These are phyloP conservation scores for Gryon sp. DNA, from an alignment of 1,140 invertebrate species.

Conservation along the genomic window DNA sequence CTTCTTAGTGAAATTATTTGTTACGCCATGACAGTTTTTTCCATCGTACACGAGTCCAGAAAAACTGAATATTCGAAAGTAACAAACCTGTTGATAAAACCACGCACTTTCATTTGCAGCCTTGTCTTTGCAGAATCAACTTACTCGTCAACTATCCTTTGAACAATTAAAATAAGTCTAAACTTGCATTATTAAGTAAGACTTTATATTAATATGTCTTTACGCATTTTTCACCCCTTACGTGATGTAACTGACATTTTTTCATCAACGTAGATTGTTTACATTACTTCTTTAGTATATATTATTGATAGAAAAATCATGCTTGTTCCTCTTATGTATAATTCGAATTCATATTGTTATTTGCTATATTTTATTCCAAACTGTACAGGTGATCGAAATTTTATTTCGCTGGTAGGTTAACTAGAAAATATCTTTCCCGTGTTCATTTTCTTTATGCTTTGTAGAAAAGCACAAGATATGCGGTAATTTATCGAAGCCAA, in stretches of 20 bases:
- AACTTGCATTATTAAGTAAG: too few species aligned
- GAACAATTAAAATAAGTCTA: conserved; percentile 77
- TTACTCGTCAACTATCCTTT: conserved; percentile 45
- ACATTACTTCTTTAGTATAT: too few species aligned
- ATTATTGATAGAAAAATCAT: too few species aligned
- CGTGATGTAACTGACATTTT: too few species aligned
- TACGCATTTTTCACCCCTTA: too few species aligned
- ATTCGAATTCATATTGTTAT: too few species aligned
- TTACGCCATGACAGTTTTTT: too few species aligned
- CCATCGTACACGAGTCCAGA: conserved; percentile 3
- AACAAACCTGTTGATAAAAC: conserved; percentile 30
- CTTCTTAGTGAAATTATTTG: conserved; percentile 11
- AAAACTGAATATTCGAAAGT: not conserved
- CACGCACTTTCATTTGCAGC: not conserved
- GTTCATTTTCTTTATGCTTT: conserved; percentile 37
- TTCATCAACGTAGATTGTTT: too few species aligned
- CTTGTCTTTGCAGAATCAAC: conserved; percentile 65
- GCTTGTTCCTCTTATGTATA: too few species aligned
- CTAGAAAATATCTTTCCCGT: conserved; percentile 44
- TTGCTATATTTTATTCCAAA: too few species aligned
- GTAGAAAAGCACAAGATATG: conserved; percentile 46
- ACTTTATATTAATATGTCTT: too few species aligned
- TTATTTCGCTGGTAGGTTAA: conserved; percentile 46
- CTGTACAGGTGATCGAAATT: not conserved
- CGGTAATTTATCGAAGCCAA: conserved; percentile 69